These are phyloP conservation scores for Arenaria interpres DNA, from an alignment of 2,113 vertebrate species.

Conservation along the genomic window DNA sequence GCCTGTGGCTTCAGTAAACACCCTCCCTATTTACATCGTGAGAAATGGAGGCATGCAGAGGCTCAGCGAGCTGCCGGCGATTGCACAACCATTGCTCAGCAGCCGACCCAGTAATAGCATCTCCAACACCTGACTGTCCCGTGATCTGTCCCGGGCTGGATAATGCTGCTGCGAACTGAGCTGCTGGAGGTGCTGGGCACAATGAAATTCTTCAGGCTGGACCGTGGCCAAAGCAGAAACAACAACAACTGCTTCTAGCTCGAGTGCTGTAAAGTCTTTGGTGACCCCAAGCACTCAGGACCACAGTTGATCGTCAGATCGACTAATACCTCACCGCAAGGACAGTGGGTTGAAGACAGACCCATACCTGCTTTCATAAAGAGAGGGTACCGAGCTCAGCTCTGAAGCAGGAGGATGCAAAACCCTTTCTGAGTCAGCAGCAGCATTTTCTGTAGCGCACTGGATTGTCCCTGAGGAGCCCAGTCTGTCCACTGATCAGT, in stretches of 20 bases:
- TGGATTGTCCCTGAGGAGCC: background rate
- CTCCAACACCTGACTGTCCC: background rate
- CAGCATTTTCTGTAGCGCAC: background rate
- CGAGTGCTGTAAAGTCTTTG: background rate
- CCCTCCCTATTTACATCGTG: background rate
- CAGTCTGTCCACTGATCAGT: background rate
- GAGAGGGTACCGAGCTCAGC: background rate
- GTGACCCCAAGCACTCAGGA: background rate
- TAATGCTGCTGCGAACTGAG: background rate
- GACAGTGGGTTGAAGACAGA: background rate
- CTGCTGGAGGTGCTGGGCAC: background rate
- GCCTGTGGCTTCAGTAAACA: background rate
- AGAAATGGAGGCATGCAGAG: background rate
- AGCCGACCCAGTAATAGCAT: background rate
- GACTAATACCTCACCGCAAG: background rate
- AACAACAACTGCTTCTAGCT: background rate
- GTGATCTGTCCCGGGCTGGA: background rate
- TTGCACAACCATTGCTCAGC: background rate
- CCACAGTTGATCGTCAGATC: fast-evolving
- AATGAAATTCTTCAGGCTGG: background rate
- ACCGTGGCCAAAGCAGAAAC: background rate
- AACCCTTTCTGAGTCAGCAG: background rate
- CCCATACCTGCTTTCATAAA: background rate
- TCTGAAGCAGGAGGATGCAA: background rate
- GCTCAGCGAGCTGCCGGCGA: background rate